phyloP scores from a whole-genome alignment of 2,113 vertebrate species.

The Ranitomeya variabilis region DNA sequence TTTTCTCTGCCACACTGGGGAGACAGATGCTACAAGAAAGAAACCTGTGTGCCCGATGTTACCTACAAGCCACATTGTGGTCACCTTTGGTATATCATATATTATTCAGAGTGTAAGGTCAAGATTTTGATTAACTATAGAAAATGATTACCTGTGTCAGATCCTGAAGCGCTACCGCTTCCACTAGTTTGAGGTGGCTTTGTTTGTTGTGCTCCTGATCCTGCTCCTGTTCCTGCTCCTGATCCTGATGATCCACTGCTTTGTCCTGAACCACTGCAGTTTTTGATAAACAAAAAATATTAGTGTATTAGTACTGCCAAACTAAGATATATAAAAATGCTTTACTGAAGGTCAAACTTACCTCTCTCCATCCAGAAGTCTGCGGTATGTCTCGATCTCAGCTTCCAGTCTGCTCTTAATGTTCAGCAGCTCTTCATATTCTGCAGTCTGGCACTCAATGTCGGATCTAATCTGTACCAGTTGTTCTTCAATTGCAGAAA shows the following conservation, averaged over 20 bases:
- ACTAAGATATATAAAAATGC: neutral
- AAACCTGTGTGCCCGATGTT: neutral
- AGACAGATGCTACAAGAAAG: neutral
- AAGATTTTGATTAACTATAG: neutral
- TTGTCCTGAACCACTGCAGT: neutral
- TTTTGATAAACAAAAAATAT: neutral
- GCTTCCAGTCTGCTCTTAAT: conserved; percentile 81
- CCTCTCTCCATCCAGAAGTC: conserved; percentile 75
- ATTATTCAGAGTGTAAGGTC: neutral
- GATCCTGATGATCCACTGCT: neutral
- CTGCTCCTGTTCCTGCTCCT: neutral
- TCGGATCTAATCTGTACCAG: conserved; percentile 73
- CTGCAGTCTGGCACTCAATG: conserved; percentile 74
- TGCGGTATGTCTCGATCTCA: conserved; percentile 82
- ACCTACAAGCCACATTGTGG: neutral
- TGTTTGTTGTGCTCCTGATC: too few relatives aligned
- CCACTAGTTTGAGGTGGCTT: neutral
- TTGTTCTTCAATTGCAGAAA: conserved; percentile 76
- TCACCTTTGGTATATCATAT: neutral
- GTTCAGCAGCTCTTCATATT: conserved; percentile 75
- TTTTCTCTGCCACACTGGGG: neutral
- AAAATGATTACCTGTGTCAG: neutral
- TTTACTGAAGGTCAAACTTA: neutral
- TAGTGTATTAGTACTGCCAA: neutral
- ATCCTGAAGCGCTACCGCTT: neutral